These are phyloP conservation scores for Leptinotarsa juncta DNA, from an alignment of 2,888 invertebrate genomes.

Conservation along the genomic window DNA sequence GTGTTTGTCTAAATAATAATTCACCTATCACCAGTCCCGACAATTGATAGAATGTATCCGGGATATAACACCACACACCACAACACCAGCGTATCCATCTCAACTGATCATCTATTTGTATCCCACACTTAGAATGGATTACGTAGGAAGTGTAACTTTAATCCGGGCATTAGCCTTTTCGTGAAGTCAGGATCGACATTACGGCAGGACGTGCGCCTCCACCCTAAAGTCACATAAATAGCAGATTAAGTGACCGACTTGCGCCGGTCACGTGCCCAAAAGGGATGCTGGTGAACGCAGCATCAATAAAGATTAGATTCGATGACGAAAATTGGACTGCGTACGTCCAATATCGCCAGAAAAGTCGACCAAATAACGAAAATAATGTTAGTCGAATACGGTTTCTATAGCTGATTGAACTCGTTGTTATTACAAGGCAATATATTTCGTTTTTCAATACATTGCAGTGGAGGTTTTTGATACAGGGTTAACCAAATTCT, in stretches of 20 bases:
- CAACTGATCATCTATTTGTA: conserved; percentile 14
- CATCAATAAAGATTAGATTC: conserved; percentile 59
- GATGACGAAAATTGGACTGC: conserved; percentile 21
- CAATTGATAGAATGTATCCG: no score
- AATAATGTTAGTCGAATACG: no score
- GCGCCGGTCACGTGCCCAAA: conserved; percentile 62
- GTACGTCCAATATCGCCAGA: not conserved
- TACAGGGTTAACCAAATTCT: no score
- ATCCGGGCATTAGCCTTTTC: conserved; percentile 57
- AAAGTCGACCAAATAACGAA: not conserved
- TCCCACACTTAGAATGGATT: conserved; percentile 43
- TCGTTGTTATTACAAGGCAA: no score
- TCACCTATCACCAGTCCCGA: no score
- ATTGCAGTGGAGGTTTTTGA: no score
- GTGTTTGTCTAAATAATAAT: no score
- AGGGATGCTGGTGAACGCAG: conserved; percentile 46
- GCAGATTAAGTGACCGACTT: conserved; percentile 67
- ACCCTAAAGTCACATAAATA: conserved; percentile 66
- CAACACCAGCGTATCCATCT: not conserved
- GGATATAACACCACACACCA: no score
- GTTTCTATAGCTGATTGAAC: no score
- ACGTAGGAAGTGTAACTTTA: conserved; percentile 55
- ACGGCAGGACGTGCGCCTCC: conserved; percentile 58
- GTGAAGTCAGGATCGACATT: conserved; percentile 42
- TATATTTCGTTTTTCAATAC: no score